Conservation (phyloP, 2,888 invertebrate genomes). For the Papilio gigon region DNA sequence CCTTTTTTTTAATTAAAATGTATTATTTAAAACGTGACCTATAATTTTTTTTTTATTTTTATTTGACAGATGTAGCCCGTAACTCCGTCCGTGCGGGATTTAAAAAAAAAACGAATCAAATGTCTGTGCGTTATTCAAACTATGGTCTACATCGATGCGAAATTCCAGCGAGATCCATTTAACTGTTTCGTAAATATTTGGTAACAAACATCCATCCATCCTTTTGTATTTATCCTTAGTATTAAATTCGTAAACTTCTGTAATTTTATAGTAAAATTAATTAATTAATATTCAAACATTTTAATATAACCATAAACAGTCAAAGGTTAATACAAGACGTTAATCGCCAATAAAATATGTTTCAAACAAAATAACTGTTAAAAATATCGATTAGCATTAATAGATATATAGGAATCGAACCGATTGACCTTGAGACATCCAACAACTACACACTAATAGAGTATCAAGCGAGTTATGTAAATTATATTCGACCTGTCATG, state of each 20-base stretch:
- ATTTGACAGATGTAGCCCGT: no score
- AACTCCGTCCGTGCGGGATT: no score
- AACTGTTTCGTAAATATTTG: no score
- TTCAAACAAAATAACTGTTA: slow-evolving; percentile 3
- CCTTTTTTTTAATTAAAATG: no score
- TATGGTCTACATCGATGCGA: no score
- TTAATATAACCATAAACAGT: background rate
- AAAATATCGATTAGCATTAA: slow-evolving; percentile 3
- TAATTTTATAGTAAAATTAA: background rate
- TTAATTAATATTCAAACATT: slow-evolving; percentile 9
- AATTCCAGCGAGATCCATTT: no score
- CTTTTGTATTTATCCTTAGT: no score
- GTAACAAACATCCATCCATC: no score
- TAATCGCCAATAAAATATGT: slow-evolving; percentile 20
- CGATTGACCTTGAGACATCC: slow-evolving; percentile 15
- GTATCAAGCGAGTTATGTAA: slow-evolving; percentile 26
- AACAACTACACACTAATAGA: background rate
- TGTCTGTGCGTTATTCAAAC: no score
- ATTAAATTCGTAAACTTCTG: background rate
- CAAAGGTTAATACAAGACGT: background rate
- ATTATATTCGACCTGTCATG: slow-evolving; percentile 23
- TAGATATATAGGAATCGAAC: background rate
- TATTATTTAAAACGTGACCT: no score
- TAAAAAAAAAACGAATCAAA: no score
- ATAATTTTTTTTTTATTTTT: no score